Evolutionary conservation across 2,797 vertebrate species (phyloP).

Genomic region (Helarctos malayanus): DNA sequence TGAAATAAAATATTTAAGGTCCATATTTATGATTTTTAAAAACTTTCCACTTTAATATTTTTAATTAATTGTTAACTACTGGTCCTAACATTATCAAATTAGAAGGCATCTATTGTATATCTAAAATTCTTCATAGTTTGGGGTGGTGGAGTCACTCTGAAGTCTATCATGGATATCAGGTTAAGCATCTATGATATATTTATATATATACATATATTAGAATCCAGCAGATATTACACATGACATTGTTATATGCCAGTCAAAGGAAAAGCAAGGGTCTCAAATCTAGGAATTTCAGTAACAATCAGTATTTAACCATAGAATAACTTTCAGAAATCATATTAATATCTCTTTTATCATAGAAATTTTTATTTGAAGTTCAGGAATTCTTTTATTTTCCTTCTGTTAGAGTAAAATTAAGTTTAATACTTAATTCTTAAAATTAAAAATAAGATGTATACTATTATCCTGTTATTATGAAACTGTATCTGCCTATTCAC

Average conservation of each 20-base stretch:
- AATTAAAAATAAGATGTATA: constrained; percentile 34
- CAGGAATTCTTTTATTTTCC: neutral
- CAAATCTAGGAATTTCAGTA: constrained; percentile 6
- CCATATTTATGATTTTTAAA: neutral
- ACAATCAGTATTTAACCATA: constrained; percentile 19
- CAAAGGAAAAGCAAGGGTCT: constrained; percentile 36
- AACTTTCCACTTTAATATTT: neutral
- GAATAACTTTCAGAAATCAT: constrained; percentile 38
- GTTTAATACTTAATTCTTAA: constrained; percentile 45
- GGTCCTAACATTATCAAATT: constrained; percentile 28
- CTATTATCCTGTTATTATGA: neutral
- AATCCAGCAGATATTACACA: constrained; percentile 32
- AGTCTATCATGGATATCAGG: neutral
- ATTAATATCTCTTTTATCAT: neutral
- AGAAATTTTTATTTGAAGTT: constrained; percentile 17
- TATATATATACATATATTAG: neutral
- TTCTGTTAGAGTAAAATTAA: constrained; percentile 55
- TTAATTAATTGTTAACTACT: neutral
- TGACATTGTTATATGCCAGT: neutral
- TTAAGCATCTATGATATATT: neutral
- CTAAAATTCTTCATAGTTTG: neutral
- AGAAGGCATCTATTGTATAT: neutral
- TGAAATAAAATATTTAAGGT: neutral
- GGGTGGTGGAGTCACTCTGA: neutral
- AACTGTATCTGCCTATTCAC: neutral